Conservation (phyloP, 1,140 invertebrate genomes). For the Drosophila santomea region DNA sequence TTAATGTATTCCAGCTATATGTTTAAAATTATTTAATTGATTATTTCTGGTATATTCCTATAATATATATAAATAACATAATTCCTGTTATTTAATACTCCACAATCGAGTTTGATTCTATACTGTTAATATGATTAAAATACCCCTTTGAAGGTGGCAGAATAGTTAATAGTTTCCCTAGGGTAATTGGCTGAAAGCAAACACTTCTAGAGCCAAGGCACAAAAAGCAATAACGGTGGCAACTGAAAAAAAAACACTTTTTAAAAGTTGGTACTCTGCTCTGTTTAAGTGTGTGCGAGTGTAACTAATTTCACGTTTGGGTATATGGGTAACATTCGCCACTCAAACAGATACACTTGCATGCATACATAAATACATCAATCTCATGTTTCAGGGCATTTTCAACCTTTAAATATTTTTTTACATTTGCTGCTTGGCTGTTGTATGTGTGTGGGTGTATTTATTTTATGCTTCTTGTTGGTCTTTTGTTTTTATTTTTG, state of each 20-base stretch:
- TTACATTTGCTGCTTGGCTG: constrained; percentile 33
- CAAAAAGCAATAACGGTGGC: constrained; percentile 20
- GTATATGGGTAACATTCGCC: constrained; percentile 47
- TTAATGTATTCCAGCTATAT: too few relatives aligned
- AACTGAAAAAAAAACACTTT: constrained; percentile 57
- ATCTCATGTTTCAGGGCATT: constrained; percentile 30
- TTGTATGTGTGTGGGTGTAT: constrained; percentile 31
- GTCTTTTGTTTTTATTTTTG: constrained; percentile 62
- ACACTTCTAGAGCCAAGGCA: constrained; percentile 19
- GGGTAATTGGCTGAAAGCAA: constrained; percentile 35
- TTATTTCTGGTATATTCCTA: too few relatives aligned
- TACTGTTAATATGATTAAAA: constrained; percentile 25
- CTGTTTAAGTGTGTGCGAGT: constrained; percentile 12
- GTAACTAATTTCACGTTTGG: constrained; percentile 66
- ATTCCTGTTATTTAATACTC: neutral
- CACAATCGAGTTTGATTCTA: constrained; percentile 2
- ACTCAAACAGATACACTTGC: constrained; percentile 18
- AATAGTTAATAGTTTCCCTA: constrained; percentile 19
- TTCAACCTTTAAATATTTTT: constrained; percentile 51
- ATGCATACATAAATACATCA: constrained; percentile 4
- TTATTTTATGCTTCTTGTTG: constrained; percentile 57
- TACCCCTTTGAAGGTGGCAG: neutral
- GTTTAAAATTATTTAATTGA: too few relatives aligned
- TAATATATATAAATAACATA: too few relatives aligned
- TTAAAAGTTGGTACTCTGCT: constrained; percentile 50